Conservation (phyloP, 2,113 vertebrate species). For the Hippocampus guttulatus region DNA sequence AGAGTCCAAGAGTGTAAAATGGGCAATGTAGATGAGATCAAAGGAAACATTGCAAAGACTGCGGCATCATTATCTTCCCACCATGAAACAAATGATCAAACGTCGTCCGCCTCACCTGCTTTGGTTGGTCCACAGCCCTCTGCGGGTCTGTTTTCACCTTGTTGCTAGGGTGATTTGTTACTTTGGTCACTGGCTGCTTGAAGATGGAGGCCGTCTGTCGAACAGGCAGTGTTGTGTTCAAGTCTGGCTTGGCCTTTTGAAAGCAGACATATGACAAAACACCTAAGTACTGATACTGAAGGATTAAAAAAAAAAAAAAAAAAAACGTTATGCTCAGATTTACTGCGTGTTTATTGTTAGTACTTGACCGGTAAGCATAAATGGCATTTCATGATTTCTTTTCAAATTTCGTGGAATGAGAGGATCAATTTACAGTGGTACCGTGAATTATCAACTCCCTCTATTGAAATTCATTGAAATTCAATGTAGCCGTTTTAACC, state of each 20-base stretch:
- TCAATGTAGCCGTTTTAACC: too few relatives aligned
- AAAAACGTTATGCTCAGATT: neutral
- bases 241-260: slow-evolving; percentile 79
- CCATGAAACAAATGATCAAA: neutral
- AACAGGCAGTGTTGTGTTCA: slow-evolving; percentile 93
- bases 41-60: too few relatives aligned
- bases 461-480: too few relatives aligned
- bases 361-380: neutral
- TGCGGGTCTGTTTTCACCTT: slow-evolving; percentile 95
- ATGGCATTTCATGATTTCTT: neutral
- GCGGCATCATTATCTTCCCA: neutral
- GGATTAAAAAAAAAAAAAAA: too few relatives aligned
- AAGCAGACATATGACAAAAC: slow-evolving; percentile 20
- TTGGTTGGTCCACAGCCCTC: slow-evolving; percentile 91
- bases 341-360: neutral
- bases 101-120: slow-evolving; percentile 29
- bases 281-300: neutral
- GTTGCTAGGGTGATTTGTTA: slow-evolving; percentile 96
- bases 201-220: slow-evolving; percentile 96
- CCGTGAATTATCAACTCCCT: too few relatives aligned
- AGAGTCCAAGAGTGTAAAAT: too few relatives aligned
- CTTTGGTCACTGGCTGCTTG: slow-evolving; percentile 95
- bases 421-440: neutral
- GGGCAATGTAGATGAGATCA: too few relatives aligned
- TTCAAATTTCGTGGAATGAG: neutral